Percentiles rank a stretch among this genome's conserved stretches.
Conservation (phyloP, 1,140 invertebrate genomes). For the Pemphigus obesinymphae region DNA sequence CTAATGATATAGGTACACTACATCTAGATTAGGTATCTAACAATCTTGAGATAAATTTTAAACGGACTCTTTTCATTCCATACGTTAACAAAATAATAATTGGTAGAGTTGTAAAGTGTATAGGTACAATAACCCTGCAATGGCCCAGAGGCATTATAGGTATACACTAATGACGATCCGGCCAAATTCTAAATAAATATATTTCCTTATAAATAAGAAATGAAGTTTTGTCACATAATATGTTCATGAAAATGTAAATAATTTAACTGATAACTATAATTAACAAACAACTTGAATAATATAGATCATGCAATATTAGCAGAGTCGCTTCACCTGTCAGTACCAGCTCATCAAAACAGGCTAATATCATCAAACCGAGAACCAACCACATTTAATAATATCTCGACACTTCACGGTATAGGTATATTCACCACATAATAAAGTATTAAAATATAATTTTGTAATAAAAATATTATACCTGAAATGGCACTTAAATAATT, state of each 20-base stretch:
- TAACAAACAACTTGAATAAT: too few relatives aligned
- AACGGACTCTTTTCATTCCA: neutral
- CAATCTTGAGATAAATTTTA: neutral
- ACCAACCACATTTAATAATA: neutral
- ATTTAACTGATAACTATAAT: too few relatives aligned
- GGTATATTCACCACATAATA: neutral
- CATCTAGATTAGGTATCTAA: too few relatives aligned
- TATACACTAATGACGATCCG: too few relatives aligned
- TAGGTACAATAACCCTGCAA: neutral
- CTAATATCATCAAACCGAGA: neutral
- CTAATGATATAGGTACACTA: too few relatives aligned
- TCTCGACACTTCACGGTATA: neutral
- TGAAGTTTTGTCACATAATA: too few relatives aligned
- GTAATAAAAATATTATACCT: neutral
- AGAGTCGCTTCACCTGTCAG: neutral
- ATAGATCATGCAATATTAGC: slow-evolving; percentile 12
- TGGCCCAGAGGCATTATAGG: neutral
- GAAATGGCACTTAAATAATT: neutral
- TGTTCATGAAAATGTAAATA: too few relatives aligned
- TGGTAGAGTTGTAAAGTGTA: neutral
- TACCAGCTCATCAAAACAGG: neutral
- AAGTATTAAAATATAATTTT: neutral
- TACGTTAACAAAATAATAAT: neutral
- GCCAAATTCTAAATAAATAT: too few relatives aligned
- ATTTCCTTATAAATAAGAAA: too few relatives aligned